Conservation (phyloP, 2,113 vertebrate genomes). For the Indicator maculatus region DNA sequence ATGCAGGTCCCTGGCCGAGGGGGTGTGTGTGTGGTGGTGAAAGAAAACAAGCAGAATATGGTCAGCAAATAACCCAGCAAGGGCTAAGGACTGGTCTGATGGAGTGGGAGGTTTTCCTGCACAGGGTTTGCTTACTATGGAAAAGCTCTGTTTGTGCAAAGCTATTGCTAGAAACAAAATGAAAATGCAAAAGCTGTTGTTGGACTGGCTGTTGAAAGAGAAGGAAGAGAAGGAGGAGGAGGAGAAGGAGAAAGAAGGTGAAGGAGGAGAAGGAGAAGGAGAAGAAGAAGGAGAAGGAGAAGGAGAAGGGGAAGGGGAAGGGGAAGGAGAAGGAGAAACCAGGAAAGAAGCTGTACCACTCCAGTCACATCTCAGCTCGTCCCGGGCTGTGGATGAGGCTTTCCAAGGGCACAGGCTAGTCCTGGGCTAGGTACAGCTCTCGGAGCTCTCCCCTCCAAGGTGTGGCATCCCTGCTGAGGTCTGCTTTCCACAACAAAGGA, state of each 20-base stretch:
- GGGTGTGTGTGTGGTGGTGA: background rate
- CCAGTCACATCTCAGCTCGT: background rate
- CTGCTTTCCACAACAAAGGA: background rate
- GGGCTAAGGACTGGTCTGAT: background rate
- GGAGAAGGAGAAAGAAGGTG: too few species aligned
- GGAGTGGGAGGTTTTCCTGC: background rate
- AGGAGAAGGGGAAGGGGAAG: too few species aligned
- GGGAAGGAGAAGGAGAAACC: background rate
- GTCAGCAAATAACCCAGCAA: background rate
- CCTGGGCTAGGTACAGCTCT: rapidly evolving
- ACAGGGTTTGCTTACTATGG: background rate
- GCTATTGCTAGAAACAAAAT: background rate
- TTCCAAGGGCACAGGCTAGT: background rate
- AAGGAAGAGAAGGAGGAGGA: too few species aligned
- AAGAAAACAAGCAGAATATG: background rate
- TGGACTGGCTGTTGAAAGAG: background rate
- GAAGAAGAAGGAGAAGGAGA: too few species aligned
- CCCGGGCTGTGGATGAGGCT: background rate
- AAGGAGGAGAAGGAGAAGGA: too few species aligned
- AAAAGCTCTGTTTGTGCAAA: background rate
- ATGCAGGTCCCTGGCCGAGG: too few species aligned
- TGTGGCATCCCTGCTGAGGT: background rate
- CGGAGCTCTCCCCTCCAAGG: background rate
- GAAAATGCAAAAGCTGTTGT: too few species aligned
- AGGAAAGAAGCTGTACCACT: background rate